Evolutionary conservation across 2,797 vertebrate genomes (phyloP).

Genomic region (Ispidina picta): DNA sequence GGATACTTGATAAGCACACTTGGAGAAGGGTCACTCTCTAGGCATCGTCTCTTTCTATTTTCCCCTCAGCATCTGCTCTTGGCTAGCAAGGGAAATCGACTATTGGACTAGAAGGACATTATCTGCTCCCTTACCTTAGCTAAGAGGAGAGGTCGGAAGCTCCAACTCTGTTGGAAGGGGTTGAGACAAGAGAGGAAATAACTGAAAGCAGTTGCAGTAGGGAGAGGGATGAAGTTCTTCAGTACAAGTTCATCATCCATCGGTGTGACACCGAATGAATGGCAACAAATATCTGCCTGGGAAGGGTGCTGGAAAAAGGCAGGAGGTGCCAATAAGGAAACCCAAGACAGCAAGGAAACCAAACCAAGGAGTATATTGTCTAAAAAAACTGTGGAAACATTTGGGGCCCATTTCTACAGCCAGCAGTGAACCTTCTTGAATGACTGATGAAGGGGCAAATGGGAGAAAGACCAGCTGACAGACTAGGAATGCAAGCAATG

Average conservation of each 20-base stretch:
- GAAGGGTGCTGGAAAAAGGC: neutral
- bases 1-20: neutral
- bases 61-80: neutral
- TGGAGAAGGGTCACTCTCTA: neutral
- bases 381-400: neutral
- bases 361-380: neutral
- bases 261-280: neutral
- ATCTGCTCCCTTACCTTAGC: neutral
- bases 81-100: neutral
- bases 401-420: neutral
- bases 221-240: neutral
- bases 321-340: neutral
- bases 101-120: neutral
- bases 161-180: neutral
- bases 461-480: neutral
- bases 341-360: neutral
- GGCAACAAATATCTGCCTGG: neutral
- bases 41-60: neutral
- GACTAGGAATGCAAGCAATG: rapidly evolving
- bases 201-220: neutral
- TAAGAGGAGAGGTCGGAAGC: neutral
- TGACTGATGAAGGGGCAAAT: neutral
- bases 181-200: neutral
- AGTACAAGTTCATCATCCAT: neutral
- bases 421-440: neutral